Conservation (phyloP, 2,888 invertebrate species). For the Drosophila ezoana region DNA sequence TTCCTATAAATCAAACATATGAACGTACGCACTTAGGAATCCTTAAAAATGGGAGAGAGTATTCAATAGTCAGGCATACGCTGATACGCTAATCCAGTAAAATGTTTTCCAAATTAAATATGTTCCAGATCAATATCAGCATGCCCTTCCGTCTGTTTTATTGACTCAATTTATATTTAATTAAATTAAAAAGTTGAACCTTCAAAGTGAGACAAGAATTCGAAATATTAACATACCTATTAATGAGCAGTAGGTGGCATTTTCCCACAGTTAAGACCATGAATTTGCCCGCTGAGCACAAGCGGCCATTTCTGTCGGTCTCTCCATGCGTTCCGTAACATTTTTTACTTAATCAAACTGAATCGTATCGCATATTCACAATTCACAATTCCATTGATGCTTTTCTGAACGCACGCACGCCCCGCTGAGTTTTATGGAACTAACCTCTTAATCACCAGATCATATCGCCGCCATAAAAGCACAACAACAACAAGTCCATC, state of each 20-base stretch:
- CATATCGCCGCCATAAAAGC: slow-evolving; percentile 50
- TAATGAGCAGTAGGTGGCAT: slow-evolving; percentile 11
- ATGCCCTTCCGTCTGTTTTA: too few relatives aligned
- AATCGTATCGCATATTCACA: slow-evolving; percentile 9
- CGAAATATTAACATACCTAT: not conserved
- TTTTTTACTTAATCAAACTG: slow-evolving; percentile 7
- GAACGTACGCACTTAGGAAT: not conserved
- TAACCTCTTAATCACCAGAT: slow-evolving; percentile 58
- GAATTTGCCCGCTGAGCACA: not conserved
- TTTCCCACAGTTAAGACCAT: not conserved
- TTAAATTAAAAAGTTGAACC: too few relatives aligned
- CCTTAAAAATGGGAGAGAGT: too few relatives aligned
- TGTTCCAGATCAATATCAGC: too few relatives aligned
- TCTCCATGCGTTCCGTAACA: not conserved
- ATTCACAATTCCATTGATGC: slow-evolving; percentile 39
- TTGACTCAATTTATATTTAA: too few relatives aligned
- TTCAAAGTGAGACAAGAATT: not conserved
- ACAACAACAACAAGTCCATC: slow-evolving; percentile 28
- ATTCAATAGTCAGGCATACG: too few relatives aligned
- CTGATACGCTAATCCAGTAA: too few relatives aligned
- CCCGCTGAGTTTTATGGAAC: slow-evolving; percentile 55
- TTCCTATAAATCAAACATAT: not conserved
- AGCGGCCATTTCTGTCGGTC: not conserved
- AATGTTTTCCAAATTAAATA: not conserved
- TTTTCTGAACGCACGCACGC: slow-evolving; percentile 15